phyloP scores from a whole-genome alignment of 2,113 vertebrate species.

The Thymallus thymallus region DNA sequence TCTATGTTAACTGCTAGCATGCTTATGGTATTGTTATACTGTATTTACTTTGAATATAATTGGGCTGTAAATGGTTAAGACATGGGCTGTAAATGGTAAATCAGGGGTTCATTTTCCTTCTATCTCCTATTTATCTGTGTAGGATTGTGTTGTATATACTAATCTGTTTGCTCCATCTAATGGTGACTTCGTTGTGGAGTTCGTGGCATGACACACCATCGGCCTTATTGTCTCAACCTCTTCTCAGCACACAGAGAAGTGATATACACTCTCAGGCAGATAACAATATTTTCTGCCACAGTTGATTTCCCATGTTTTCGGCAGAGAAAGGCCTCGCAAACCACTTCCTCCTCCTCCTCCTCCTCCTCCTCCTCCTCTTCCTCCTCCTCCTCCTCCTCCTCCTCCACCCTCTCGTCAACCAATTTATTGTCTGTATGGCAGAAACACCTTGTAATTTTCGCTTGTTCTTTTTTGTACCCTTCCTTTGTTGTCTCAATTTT shows the following conservation, averaged over 20 bases:
- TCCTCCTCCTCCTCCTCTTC: neutral
- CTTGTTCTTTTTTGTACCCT: slow-evolving; percentile 62
- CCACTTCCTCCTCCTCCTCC: slow-evolving; percentile 41
- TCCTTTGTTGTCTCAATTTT: slow-evolving; percentile 18
- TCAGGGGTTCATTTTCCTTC: neutral
- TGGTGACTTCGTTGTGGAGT: slow-evolving; percentile 54
- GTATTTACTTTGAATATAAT: no score
- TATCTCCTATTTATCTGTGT: slow-evolving; percentile 17
- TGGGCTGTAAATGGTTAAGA: no score
- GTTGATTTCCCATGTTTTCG: slow-evolving; percentile 74
- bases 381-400: slow-evolving; percentile 41
- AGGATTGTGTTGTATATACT: slow-evolving; percentile 1
- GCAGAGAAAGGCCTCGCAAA: slow-evolving; percentile 40
- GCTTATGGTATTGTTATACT: no score
- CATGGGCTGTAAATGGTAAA: no score
- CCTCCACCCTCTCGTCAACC: slow-evolving; percentile 48
- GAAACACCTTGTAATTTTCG: slow-evolving; percentile 73
- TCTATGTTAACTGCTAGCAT: no score
- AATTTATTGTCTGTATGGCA: slow-evolving; percentile 73
- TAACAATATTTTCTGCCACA: slow-evolving; percentile 77
- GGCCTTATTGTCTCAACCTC: slow-evolving; percentile 56
- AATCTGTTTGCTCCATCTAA: slow-evolving; percentile 60
- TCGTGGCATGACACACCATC: slow-evolving; percentile 59
- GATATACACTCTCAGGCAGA: slow-evolving; percentile 66
- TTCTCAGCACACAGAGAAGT: slow-evolving; percentile 57